Evolutionary conservation across 2,797 vertebrate genomes (phyloP), one percentile per base, ranked within the genome.

Genomic region (Falco columbarius): DNA sequence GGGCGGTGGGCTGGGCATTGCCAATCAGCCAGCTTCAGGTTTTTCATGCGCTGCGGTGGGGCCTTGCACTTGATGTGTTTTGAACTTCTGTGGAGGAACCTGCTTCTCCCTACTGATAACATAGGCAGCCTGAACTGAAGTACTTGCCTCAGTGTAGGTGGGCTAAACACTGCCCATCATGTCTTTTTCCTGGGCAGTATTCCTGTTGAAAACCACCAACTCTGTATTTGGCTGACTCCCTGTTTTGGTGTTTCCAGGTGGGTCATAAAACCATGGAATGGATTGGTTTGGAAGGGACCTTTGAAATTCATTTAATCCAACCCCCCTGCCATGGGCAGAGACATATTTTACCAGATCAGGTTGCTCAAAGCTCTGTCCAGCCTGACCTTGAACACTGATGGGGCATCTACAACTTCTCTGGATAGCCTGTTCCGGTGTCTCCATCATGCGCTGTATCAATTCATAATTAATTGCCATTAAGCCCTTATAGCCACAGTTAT

Each of bases 281-380:
- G 2, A 52, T 63, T 85, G 40, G 7, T 7, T 74, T 73, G 23
- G 76, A 73, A 92, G 12, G 12, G 9, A 42, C 40, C 7, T 54
- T 68, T 67, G 49, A 62, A 70, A 24, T 34, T 38, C 10, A 52
- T 38, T 3, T 72, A 44, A 44, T 52, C 14, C 22, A 54, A 4
- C 9, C 1, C 29, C 12, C 5, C 14, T 59, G 5, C 13, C 34
- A 23, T 0, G 0, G 14, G 2, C 2, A 3, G 17, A 22, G 44
- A 29, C 16, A 32, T 30, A 47, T 84, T 79, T 68, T 27, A 59
- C 30, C 23, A 71, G 27, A 34, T 8, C 12, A 44, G 6, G 24
- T 30, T 63, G 26, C 40, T 61, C 44, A 90, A 63, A 82, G 8
- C 23, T 34, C 44, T 10, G 10, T 58, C n/a, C 29, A 17, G 8